phyloP scores from a whole-genome alignment of 2,888 invertebrate genomes.

The Parthenolecanium corni region DNA sequence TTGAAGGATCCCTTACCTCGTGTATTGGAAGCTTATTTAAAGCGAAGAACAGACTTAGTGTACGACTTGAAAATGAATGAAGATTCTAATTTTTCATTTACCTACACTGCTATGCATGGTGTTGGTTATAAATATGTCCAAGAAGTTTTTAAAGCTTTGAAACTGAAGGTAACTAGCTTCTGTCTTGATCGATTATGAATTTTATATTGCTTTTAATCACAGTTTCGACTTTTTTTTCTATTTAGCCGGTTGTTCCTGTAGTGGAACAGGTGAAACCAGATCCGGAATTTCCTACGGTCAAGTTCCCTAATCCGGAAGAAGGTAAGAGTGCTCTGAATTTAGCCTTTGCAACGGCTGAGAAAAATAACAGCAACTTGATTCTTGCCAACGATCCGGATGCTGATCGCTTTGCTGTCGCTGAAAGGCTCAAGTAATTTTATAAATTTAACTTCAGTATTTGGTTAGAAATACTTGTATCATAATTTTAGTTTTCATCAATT shows the following conservation, averaged over 20 bases:
- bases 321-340: constrained; percentile 66
- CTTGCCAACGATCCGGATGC: constrained; percentile 98
- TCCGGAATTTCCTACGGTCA: constrained; percentile 94
- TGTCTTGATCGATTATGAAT: too few species aligned
- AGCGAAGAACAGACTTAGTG: constrained; percentile 45
- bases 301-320: constrained; percentile 97
- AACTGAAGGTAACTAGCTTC: constrained; percentile 53
- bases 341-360: constrained; percentile 65
- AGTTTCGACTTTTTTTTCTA: background rate
- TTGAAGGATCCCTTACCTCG: constrained; percentile 58
- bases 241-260: constrained; percentile 29
- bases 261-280: constrained; percentile 67
- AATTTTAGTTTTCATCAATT: background rate
- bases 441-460: background rate
- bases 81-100: constrained; percentile 51
- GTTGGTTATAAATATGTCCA: constrained; percentile 74
- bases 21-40: constrained; percentile 55
- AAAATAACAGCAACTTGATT: constrained; percentile 56
- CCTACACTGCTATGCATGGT: constrained; percentile 97
- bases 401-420: constrained; percentile 87
- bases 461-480: background rate
- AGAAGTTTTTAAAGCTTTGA: constrained; percentile 60
- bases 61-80: constrained; percentile 47
- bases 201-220: background rate
- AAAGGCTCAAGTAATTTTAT: constrained; percentile 45